A percentile compares a stretch with the other conserved stretches of the same genome.
Evolutionary conservation across 1,140 invertebrate species (phyloP).

Genomic region (Solenopsis invicta): DNA sequence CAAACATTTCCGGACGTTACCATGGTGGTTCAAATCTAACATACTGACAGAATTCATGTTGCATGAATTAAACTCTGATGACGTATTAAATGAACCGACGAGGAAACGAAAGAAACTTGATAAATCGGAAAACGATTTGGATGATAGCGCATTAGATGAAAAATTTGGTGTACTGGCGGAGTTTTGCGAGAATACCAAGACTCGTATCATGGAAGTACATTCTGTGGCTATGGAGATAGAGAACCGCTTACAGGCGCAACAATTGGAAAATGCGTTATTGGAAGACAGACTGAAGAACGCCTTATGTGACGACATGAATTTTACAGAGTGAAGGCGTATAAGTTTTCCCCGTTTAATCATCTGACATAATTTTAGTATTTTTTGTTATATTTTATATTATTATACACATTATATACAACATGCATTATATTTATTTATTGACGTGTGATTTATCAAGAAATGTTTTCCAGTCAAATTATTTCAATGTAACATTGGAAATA

Average conservation of each 20-base stretch:
- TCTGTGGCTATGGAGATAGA: slow-evolving; percentile 73
- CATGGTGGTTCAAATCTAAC: slow-evolving; percentile 85
- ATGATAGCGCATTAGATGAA: slow-evolving; percentile 63
- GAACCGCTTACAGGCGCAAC: slow-evolving; percentile 76
- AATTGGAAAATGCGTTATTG: slow-evolving; percentile 71
- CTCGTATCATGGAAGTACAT: slow-evolving; percentile 69
- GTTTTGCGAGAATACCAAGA: slow-evolving; percentile 71
- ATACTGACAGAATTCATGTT: slow-evolving; percentile 69
- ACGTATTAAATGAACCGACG: slow-evolving; percentile 52
- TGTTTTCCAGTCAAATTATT: slow-evolving; percentile 17
- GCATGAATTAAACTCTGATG: slow-evolving; percentile 54
- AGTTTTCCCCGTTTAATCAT: neutral
- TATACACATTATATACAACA: slow-evolving; percentile 23
- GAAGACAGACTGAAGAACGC: slow-evolving; percentile 79
- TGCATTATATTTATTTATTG: slow-evolving; percentile 4
- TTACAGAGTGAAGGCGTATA: neutral
- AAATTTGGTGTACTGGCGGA: slow-evolving; percentile 61
- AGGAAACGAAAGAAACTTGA: slow-evolving; percentile 64
- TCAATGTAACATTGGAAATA: neutral
- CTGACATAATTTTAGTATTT: neutral
- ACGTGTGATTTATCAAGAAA: neutral
- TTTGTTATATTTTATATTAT: slow-evolving; percentile 4
- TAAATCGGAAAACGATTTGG: slow-evolving; percentile 38
- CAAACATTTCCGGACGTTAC: slow-evolving; percentile 81
- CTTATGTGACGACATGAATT: slow-evolving; percentile 57